Evolutionary conservation across 2,797 vertebrate species (phyloP).

Genomic region (Myotis daubentonii): DNA sequence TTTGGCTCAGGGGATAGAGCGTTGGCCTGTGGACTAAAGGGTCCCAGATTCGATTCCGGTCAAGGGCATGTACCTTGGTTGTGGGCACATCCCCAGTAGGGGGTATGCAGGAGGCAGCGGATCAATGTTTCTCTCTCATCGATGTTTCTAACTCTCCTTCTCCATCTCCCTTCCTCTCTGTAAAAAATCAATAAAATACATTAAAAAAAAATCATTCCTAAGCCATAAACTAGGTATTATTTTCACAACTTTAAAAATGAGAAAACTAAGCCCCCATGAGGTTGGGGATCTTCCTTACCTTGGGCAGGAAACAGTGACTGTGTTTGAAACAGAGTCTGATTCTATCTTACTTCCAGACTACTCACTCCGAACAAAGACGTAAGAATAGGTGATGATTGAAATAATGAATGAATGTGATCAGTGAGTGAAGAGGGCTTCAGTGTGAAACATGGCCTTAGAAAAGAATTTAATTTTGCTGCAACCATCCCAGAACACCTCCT

Average conservation of each 20-base stretch:
- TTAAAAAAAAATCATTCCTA: background rate
- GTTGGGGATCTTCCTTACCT: background rate
- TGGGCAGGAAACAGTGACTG: background rate
- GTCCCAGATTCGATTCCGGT: too few relatives aligned
- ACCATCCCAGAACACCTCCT: background rate
- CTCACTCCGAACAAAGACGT: background rate
- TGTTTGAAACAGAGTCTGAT: background rate
- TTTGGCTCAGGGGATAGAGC: too few relatives aligned
- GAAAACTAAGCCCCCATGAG: background rate
- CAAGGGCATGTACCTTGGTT: too few relatives aligned
- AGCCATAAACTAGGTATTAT: background rate
- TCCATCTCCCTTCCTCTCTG: too few relatives aligned
- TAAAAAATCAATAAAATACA: too few relatives aligned
- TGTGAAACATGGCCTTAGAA: background rate
- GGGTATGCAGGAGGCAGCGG: too few relatives aligned
- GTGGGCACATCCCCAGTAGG: too few relatives aligned
- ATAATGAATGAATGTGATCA: background rate
- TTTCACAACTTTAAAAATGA: conserved; percentile 46
- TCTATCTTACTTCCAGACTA: background rate
- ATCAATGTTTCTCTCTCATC: too few relatives aligned
- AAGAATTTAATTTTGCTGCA: background rate
- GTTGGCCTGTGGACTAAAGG: too few relatives aligned
- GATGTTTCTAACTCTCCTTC: too few relatives aligned
- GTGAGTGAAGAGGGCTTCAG: background rate
- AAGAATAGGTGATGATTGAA: background rate